Conservation (phyloP, 2,113 vertebrate genomes). For the Odocoileus hemionus region DNA sequence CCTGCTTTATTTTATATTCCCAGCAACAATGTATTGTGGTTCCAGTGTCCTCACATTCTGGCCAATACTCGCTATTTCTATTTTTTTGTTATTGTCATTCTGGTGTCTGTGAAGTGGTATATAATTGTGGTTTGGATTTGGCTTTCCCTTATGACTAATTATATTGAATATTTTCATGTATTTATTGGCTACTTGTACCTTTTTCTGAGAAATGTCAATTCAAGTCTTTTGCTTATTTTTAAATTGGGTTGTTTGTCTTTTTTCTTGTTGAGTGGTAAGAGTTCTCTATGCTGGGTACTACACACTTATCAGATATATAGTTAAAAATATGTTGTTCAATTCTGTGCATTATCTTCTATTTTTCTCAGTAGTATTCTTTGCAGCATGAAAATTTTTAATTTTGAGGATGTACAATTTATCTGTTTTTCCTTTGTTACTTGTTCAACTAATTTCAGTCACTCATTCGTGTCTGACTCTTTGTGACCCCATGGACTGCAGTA, state of each 20-base stretch:
- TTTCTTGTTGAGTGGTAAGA: neutral
- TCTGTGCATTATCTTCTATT: neutral
- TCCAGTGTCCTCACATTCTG: neutral
- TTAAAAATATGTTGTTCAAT: neutral
- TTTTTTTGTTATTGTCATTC: neutral
- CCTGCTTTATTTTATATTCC: neutral
- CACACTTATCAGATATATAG: neutral
- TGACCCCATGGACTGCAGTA: neutral
- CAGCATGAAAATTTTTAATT: neutral
- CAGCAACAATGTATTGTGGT: neutral
- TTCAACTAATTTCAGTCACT: neutral
- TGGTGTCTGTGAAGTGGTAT: neutral
- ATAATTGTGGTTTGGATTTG: neutral
- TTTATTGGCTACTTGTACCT: neutral
- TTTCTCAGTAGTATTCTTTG: neutral
- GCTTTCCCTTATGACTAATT: neutral
- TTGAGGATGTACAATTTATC: neutral
- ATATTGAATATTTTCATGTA: neutral
- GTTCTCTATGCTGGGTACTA: neutral
- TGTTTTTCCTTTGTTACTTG: neutral
- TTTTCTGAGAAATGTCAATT: neutral
- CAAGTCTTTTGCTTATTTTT: neutral
- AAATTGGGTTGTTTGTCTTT: neutral
- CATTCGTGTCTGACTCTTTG: neutral
- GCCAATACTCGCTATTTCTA: neutral